phyloP scores from a whole-genome alignment of 2,888 invertebrate species.

The Oligia strigilis region DNA sequence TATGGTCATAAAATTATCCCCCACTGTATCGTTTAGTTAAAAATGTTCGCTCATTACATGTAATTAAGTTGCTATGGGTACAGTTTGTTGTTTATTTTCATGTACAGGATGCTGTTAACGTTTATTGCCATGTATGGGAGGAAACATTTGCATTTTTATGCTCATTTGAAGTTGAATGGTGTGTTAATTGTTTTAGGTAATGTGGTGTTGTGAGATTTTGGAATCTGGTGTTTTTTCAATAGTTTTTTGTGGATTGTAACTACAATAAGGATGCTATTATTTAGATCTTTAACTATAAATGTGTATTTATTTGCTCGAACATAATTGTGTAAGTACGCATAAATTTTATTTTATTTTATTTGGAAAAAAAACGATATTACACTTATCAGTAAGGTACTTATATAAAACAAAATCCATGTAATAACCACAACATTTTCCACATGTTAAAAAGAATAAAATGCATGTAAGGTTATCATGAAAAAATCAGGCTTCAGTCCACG shows the following conservation, averaged over 20 bases:
- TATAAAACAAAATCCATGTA: too few species aligned
- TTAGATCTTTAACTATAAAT: neutral
- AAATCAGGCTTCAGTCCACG: too few species aligned
- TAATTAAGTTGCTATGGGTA: slow-evolving; percentile 52
- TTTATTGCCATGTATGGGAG: slow-evolving; percentile 14
- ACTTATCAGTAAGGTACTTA: too few species aligned
- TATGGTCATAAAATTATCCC: neutral
- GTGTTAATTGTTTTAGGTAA: slow-evolving; percentile 15
- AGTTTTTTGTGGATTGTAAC: neutral
- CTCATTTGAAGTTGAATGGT: slow-evolving; percentile 26
- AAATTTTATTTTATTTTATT: too few species aligned
- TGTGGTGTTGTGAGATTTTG: neutral
- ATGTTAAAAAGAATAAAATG: too few species aligned
- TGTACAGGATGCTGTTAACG: slow-evolving; percentile 40
- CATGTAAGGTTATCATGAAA: too few species aligned
- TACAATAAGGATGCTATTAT: neutral
- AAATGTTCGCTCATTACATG: slow-evolving; percentile 45
- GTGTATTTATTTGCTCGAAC: too few species aligned
- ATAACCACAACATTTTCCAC: too few species aligned
- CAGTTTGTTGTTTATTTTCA: slow-evolving; percentile 40
- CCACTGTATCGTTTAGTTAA: slow-evolving; percentile 25
- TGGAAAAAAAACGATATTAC: too few species aligned
- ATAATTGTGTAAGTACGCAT: too few species aligned
- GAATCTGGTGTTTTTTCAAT: neutral
- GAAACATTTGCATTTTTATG: slow-evolving; percentile 40